Evolutionary conservation across 2,888 invertebrate species (phyloP), one percentile per base, ranked within the genome.

Genomic region (Diaperis boleti): DNA sequence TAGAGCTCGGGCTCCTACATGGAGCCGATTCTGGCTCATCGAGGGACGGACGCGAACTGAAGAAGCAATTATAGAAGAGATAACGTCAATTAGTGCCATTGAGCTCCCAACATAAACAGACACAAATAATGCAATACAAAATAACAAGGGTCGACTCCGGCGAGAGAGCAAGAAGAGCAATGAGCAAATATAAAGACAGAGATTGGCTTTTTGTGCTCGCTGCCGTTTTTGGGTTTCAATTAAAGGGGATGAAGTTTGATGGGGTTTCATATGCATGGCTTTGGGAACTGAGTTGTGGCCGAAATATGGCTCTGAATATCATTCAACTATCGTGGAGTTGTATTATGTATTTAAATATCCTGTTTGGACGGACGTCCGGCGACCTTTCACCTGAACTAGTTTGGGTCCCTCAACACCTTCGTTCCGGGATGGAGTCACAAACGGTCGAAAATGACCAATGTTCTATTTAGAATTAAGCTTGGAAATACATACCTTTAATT

Each of bases 281-380:
- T 42, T 29, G 42, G 29, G 18, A 42, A 42, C 55, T 55, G 42
- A 55, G 42, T 55, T 55, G 55, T 55, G 15, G 55, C 13, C 55
- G 18, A 42, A 55, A 55, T 55, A 55, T 42, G 55, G 55, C 18
- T 33, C 42, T 55, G 44, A 56, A 56, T 44, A 56, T 44, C 56
- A 56, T 45, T 56, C 31, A 35, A 41, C 55, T 26, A 55, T 55
- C 55, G 17, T 56, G 35, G 45, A 56, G 44, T 56, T 56, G 35
- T 45, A 56, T 56, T 44, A 44, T 56, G 56, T 56, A 56, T 56
- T 56, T 56, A 56, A 56, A 56, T 56, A 56, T 56, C 56, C 56
- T 56, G 56, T 56, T 29, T 44, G 45, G 35, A 22, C 18, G 33
- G 18, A 31, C 18, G 11, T 13, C 44, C 44, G 56, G 56, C n/a